phyloP scores from a whole-genome alignment of 2,797 vertebrate genomes.

The Octomys mimax region DNA sequence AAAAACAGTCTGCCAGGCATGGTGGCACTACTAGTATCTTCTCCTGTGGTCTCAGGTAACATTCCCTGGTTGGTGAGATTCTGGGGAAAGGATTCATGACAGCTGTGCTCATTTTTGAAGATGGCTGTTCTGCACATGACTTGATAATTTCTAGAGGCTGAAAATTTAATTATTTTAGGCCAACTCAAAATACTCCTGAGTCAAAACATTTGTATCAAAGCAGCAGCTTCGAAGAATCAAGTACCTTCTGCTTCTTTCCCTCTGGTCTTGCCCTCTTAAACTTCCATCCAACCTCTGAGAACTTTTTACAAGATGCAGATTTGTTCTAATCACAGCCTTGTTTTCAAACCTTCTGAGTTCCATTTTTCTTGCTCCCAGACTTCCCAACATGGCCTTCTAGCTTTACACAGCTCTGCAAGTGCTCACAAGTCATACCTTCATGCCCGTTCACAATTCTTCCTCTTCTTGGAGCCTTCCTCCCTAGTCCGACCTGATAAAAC shows the following conservation, averaged over 20 bases:
- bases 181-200: constrained; percentile 52
- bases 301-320: constrained; percentile 27
- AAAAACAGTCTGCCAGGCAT: neutral
- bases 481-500: neutral
- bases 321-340: constrained; percentile 13
- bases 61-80: neutral
- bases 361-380: neutral
- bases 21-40: neutral
- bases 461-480: neutral
- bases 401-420: fast-evolving
- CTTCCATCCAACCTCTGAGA: constrained; percentile 23
- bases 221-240: neutral
- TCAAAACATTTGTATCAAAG: constrained; percentile 52
- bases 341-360: neutral
- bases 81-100: neutral
- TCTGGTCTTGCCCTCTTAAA: neutral
- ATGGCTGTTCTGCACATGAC: constrained; percentile 41
- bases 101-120: neutral
- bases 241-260: neutral
- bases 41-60: neutral
- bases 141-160: constrained; percentile 60
- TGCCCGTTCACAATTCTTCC: neutral
- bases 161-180: constrained; percentile 69
- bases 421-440: neutral
- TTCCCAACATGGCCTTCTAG: neutral